Evolutionary conservation across 2,113 vertebrate species (phyloP), one percentile per base, ranked within the genome.

Genomic region (Stomatorhinus ivindoensis): DNA sequence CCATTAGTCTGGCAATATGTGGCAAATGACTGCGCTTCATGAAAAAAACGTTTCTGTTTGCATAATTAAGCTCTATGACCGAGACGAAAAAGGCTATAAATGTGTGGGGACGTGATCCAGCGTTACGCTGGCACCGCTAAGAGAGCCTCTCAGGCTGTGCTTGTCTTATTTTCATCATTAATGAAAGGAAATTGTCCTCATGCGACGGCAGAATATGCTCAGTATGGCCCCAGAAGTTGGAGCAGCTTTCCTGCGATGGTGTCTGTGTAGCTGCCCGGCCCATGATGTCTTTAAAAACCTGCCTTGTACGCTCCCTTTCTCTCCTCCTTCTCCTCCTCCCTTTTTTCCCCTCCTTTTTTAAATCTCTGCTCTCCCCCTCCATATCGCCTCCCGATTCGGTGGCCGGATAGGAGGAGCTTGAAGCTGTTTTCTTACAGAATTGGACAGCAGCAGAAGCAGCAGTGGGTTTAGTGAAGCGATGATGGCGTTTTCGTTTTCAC

Each of bases 41-140:
- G 86, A 90, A 90, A 87, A 76, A 90, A 76, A 53, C 48, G 69
- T 50, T 76, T 44, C 47, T 65, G 19, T 89, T 89, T 87, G 58
- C 27, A 73, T n/a, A 80, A 83, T 88, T 83, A 82, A 31, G 65
- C 50, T n/a, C n/a, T 53, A 53, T 15, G 50, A 35, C 47, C 4
- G 13, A 51, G 47, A 35, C 50, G 17, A 53, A 53, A 55, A 87
- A n/a, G 85, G 48, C 85, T 53, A 48, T 51, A 87, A 87, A 53
- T 87, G 48, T 53, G 85, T 53, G 15, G 15, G 27, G 85, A 87
- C 85, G 50, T 53, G n/a, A 27, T 31, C 27, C 24, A 53, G 24
- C 8, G 50, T 55, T 39, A 87, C 10, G 48, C 48, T 35, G 50
- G 48, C 47, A 13, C 27, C 21, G 27, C 17, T 87, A 55, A 53